Conservation (phyloP, 2,888 invertebrate species). For the Amphiduros pacificus region DNA sequence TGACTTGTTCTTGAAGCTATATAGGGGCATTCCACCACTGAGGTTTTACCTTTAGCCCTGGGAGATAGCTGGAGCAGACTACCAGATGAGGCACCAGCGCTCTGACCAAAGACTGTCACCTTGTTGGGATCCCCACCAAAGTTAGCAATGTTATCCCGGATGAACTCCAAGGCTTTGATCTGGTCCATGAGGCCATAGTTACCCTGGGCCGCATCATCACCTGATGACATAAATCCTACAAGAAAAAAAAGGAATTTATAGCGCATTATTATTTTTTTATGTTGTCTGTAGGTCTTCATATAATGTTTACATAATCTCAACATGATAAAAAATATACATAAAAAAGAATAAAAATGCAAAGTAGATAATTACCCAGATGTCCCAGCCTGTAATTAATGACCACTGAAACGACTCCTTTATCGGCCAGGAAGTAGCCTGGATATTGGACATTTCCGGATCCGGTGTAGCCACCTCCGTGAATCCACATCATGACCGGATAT, state of each 20-base stretch:
- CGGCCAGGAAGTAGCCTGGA: conserved; percentile 26
- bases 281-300: no score
- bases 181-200: conserved; percentile 25
- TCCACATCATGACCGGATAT: conserved; percentile 25
- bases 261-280: no score
- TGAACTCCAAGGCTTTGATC: conserved; percentile 19
- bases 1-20: not conserved
- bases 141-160: conserved; percentile 23
- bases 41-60: conserved; percentile 11
- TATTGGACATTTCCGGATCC: conserved; percentile 21
- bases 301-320: not conserved
- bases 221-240: conserved; percentile 22
- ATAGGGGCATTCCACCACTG: not conserved
- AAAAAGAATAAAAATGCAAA: not conserved
- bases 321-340: not conserved
- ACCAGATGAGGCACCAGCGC: conserved; percentile 23
- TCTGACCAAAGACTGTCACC: conserved; percentile 25
- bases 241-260: not conserved
- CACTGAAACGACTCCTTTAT: conserved; percentile 21
- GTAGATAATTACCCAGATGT: conserved; percentile 16
- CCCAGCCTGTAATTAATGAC: conserved; percentile 24
- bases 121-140: conserved; percentile 24
- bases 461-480: conserved; percentile 25
- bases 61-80: conserved; percentile 17
- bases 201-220: conserved; percentile 16